Base-by-base conservation (phyloP, 2,888 invertebrate species). In the Eugnorisma glareosa region DNA sequence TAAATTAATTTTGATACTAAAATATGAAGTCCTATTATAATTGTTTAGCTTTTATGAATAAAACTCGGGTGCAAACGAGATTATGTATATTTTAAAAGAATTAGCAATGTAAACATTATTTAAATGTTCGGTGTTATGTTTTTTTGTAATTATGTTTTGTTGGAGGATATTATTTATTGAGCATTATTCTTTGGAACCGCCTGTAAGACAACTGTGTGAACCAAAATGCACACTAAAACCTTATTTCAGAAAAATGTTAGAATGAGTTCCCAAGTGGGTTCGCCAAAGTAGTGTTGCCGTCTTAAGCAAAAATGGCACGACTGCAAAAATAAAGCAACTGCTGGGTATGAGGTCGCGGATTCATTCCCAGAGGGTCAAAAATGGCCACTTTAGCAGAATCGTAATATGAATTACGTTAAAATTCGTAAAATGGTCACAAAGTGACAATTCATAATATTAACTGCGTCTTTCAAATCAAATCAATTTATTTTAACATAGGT, bases 171-270 rank as follows among this genome's bases (percentile, higher is more conserved):
- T 75, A 72, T 82, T 75, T 81, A 70, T 67, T 80, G 48, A 78
- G 69, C 28, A 67, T 77, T 79, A 79, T 79, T 77, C 31, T 80
- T 77, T 79, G 51, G 68, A 82, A 83, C 88, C 86, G 85, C 89
- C 89, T 89, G 71, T 84, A 77, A 31, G 71, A 77, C 68, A 73
- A 75, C 3, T 66, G 43, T 45, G 28, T 59, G 28, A 67, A 31
- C 8, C 15, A 13, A 15, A n/a, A 11, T 35, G 21, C 15, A n/a
- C 35, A 45, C 6, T 43, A 2, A 77, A 48, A 45, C 31, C 35
- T 70, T 77, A 15, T 64, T 64, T 45, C 8, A n/a, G 1, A 8
- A n/a, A 63, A 64, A 11, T 13, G 18, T 51, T 35, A 31, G 18
- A 57, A 57, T 31, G 8, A 31, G 57, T 28, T 28, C 2, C 57